These are phyloP conservation scores for Teinopalpus imperialis DNA, from an alignment of 2,888 invertebrate genomes.

Conservation along the genomic window DNA sequence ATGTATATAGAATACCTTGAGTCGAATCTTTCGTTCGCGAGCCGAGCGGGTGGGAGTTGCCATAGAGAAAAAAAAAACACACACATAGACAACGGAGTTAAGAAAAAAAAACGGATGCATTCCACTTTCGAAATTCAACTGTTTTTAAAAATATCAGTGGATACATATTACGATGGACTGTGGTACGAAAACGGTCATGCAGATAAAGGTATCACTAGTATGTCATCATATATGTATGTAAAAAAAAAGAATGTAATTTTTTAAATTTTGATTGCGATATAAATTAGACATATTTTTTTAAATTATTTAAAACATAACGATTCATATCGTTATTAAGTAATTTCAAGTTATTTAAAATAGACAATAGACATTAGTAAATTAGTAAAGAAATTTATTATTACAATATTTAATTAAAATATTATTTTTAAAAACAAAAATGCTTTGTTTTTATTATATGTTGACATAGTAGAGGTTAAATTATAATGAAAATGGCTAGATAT, in stretches of 20 bases:
- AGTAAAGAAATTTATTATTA: no score
- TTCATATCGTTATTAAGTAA: no score
- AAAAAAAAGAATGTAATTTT: no score
- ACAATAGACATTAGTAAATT: no score
- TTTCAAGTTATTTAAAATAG: no score
- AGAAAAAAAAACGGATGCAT: constrained; percentile 81
- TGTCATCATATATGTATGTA: constrained; percentile 25
- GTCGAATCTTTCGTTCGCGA: constrained; percentile 83
- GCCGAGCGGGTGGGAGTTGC: constrained; percentile 85
- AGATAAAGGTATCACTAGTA: constrained; percentile 38
- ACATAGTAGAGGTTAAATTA: constrained; percentile 21
- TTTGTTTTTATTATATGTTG: constrained; percentile 3
- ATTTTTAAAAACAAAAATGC: no score
- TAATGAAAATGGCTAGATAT: constrained; percentile 28
- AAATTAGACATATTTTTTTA: no score
- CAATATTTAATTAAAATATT: no score
- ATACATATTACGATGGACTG: constrained; percentile 48
- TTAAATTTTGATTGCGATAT: no score
- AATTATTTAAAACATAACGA: no score
- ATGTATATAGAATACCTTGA: constrained; percentile 68
- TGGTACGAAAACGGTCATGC: constrained; percentile 56
- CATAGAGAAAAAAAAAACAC: constrained; percentile 87
- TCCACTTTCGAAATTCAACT: constrained; percentile 50
- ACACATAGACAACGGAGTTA: constrained; percentile 85
- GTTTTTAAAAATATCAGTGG: constrained; percentile 31